Base-by-base conservation (phyloP, 2,113 vertebrate species). In the Corapipo altera region DNA sequence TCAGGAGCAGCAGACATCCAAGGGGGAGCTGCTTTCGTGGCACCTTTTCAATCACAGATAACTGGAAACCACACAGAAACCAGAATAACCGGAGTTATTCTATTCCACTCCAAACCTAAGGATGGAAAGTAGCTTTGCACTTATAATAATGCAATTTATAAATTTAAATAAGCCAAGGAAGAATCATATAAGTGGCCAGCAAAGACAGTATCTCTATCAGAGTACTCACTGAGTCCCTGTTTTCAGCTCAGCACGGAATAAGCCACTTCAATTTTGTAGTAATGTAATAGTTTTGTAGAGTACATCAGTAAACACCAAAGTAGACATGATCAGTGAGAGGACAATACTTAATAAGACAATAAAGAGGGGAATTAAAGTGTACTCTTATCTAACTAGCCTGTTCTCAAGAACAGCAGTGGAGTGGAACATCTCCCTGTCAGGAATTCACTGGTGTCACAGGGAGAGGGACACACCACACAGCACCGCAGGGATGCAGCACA, bases 401-500 rank as follows among this genome's bases (percentile, higher is more conserved):
- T 10, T 44, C n/a, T 57, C 32, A 33, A 24, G 12, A 73, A 64
- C 0, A 1, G 65, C 44, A 73, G 18, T 1, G 18, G 23, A 27
- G 26, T 13, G 1, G 0, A 87, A n/a, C 3, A 1, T 17, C 33
- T 55, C 43, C 33, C 19, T 67, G 28, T 69, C 30, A 32, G 19
- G 33, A 30, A 7, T 44, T 11, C 72, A 43, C 17, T 0, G 0
- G 2, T 15, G 19, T 11, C 52, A 24, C 26, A 18, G 23, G 28
- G 10, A 90, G 37, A 75, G 7, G 7, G 37, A 61, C 46, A 58
- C 19, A 33, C 3, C 2, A 3, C 64, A 35, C 27, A 51, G 27
- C 0, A 0, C 23, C 0, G 0, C 44, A 33, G 19, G 27, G 22
- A 52, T 37, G 15, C 0, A 3, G 17, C 76, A 61, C 24, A 22